A percentile compares a stretch with the other conserved stretches of the same genome.
Conservation (phyloP, 2,888 invertebrate species). For the Tetragonula carbonaria region DNA sequence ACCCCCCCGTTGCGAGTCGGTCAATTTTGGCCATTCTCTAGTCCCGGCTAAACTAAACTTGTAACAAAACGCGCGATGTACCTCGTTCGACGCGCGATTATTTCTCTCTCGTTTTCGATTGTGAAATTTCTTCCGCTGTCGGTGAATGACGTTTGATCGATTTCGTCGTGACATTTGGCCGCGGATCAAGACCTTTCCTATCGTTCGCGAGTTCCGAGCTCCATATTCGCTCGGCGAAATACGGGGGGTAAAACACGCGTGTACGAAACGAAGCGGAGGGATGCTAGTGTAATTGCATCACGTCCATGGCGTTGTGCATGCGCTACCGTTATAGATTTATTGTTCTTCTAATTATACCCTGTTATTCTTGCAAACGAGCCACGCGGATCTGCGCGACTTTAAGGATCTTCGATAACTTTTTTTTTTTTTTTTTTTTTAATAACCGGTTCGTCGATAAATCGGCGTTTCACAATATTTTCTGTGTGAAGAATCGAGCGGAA, state of each 20-base stretch:
- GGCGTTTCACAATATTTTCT: no score
- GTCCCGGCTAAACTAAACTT: no score
- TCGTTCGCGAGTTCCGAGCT: constrained; percentile 42
- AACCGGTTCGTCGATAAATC: no score
- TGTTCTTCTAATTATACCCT: constrained; percentile 53
- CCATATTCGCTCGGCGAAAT: constrained; percentile 9
- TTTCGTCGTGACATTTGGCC: constrained; percentile 64
- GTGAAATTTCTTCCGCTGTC: constrained; percentile 23
- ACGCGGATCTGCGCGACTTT: neutral
- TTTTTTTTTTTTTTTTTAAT: neutral
- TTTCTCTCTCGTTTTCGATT: no score
- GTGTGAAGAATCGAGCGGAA: no score
- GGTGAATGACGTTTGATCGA: constrained; percentile 53
- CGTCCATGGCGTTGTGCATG: constrained; percentile 27
- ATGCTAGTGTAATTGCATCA: constrained; percentile 40
- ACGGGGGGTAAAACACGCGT: constrained; percentile 22
- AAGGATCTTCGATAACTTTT: neutral
- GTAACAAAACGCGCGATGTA: neutral
- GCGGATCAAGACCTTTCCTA: constrained; percentile 54
- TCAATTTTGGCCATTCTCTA: no score
- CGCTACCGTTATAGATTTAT: constrained; percentile 51
- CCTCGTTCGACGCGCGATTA: no score
- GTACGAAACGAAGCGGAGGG: constrained; percentile 24
- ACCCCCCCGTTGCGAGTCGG: no score
- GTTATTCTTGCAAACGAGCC: constrained; percentile 20